A percentile compares a stretch with the other conserved stretches of the same genome.
Conservation (phyloP, 2,888 invertebrate species). For the Brachylomia viminalis region DNA sequence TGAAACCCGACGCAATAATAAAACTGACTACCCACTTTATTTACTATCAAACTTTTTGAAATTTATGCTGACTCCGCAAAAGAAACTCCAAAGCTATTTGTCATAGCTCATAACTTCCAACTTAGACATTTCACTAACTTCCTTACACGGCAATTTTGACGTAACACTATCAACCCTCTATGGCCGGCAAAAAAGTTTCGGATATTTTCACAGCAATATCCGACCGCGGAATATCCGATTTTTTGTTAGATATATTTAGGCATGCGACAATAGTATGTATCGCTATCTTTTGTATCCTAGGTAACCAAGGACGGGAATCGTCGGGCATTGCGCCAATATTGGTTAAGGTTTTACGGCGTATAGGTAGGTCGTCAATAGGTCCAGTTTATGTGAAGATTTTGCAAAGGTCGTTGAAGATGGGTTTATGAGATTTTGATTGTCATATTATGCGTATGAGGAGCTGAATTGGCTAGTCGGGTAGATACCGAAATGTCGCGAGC, state of each 20-base stretch:
- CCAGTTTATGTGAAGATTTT: constrained; percentile 29
- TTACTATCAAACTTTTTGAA: constrained; percentile 48
- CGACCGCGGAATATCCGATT: constrained; percentile 42
- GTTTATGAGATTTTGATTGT: constrained; percentile 29
- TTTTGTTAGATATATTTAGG: constrained; percentile 23
- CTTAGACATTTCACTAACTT: constrained; percentile 45
- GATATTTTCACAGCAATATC: constrained; percentile 51
- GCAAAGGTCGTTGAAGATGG: constrained; percentile 18
- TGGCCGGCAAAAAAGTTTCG: constrained; percentile 34
- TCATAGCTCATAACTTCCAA: constrained; percentile 45
- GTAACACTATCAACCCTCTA: constrained; percentile 30
- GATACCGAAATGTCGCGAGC: neutral
- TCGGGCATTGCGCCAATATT: constrained; percentile 46
- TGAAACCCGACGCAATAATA: constrained; percentile 21
- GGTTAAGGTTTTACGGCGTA: constrained; percentile 53
- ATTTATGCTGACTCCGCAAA: constrained; percentile 31
- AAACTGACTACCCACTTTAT: constrained; percentile 46
- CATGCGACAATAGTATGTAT: constrained; percentile 40
- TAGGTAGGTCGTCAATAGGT: constrained; percentile 2
- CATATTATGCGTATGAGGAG: constrained; percentile 26
- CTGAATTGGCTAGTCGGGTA: neutral
- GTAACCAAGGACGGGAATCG: constrained; percentile 5
- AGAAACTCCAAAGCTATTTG: constrained; percentile 49
- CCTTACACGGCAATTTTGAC: constrained; percentile 40
- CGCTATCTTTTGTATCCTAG: constrained; percentile 22